phyloP scores from a whole-genome alignment of 2,113 vertebrate species.

The Stegostoma tigrinum region DNA sequence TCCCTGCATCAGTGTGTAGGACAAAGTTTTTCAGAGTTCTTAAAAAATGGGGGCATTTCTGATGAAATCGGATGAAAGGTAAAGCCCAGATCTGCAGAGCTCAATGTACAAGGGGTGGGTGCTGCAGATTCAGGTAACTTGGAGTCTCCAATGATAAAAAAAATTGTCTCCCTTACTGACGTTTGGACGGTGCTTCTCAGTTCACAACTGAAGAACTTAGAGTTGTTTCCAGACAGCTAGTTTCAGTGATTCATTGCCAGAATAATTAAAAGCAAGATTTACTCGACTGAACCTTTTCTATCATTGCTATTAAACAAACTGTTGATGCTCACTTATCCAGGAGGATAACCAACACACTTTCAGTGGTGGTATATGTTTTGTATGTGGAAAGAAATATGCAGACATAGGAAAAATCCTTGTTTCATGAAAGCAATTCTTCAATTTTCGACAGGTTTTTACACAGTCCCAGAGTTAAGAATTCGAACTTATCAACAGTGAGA shows the following conservation, averaged over 20 bases:
- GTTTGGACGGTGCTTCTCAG: not conserved
- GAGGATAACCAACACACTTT: constrained; percentile 74
- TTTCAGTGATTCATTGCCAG: not conserved
- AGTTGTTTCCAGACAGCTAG: not conserved
- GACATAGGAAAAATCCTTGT: constrained; percentile 91
- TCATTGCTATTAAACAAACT: not conserved
- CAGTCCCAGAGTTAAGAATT: constrained; percentile 82
- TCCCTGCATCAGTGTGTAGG: no score
- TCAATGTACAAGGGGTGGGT: no score
- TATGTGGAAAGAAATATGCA: constrained; percentile 92
- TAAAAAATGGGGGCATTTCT: no score
- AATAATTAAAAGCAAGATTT: not conserved
- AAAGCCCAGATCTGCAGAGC: no score
- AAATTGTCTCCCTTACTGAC: not conserved
- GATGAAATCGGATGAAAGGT: no score
- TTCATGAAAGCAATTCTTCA: constrained; percentile 79
- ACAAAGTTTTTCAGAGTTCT: no score
- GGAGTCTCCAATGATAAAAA: not conserved
- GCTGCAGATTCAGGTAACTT: no score
- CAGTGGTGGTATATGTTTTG: constrained; percentile 75
- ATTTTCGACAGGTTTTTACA: constrained; percentile 91
- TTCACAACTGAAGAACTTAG: not conserved
- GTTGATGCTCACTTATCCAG: constrained; percentile 65
- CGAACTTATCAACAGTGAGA: constrained; percentile 87
- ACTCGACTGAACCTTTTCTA: not conserved